Percentiles rank a stretch among this genome's conserved stretches.
Evolutionary conservation across 2,797 vertebrate genomes (phyloP).

Genomic region (Notoglanidium macrostoma): DNA sequence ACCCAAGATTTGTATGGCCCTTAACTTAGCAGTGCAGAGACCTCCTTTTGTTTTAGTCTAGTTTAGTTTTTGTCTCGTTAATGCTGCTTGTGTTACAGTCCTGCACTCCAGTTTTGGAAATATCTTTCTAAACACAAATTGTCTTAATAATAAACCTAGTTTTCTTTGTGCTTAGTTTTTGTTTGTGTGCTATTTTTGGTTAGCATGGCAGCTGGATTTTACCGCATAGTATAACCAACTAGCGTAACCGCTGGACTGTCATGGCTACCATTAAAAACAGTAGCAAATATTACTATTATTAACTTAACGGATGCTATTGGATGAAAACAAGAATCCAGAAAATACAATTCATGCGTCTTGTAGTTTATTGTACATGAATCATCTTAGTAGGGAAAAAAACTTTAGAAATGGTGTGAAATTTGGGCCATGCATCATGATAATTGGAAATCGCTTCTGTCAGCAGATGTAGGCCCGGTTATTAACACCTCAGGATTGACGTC

Average conservation of each 20-base stretch:
- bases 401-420: slow-evolving; percentile 3
- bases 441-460: slow-evolving; percentile 52
- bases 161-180: not conserved
- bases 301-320: too few species aligned
- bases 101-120: not conserved
- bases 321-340: not conserved
- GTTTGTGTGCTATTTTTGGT: not conserved
- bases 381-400: not conserved
- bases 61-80: not conserved
- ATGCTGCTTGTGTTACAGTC: not conserved
- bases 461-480: slow-evolving; percentile 48
- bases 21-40: not conserved
- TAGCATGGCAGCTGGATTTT: not conserved
- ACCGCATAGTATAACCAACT: not conserved
- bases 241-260: not conserved
- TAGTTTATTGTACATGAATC: not conserved
- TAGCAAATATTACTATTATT: not conserved
- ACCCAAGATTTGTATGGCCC: not conserved
- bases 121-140: not conserved
- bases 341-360: not conserved
- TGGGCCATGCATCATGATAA: slow-evolving; percentile 43
- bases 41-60: not conserved
- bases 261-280: not conserved
- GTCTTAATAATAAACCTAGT: not conserved
- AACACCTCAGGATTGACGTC: slow-evolving; percentile 30